A percentile compares a stretch with the other conserved stretches of the same genome.
phyloP scores from a whole-genome alignment of 2,888 invertebrate species.

The Aporophyla nigra region DNA sequence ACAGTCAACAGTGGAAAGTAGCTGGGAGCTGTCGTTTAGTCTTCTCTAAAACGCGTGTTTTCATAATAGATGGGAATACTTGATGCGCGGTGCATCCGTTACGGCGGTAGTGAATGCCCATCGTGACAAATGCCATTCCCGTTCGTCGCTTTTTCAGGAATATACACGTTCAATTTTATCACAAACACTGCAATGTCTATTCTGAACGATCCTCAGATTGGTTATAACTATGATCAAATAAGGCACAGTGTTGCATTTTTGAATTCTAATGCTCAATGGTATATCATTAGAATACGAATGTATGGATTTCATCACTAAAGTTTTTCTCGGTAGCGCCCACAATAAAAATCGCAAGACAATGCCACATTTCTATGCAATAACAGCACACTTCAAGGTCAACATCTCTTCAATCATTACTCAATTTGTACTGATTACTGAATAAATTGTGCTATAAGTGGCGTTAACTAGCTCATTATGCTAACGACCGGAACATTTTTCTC shows the following conservation, averaged over 20 bases:
- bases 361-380: constrained; percentile 38
- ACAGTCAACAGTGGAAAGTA: background rate
- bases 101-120: constrained; percentile 26
- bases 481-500: constrained; percentile 54
- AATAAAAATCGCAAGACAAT: constrained; percentile 41
- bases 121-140: constrained; percentile 26
- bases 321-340: constrained; percentile 50
- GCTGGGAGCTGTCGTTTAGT: background rate
- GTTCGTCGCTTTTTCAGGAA: constrained; percentile 33
- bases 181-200: background rate
- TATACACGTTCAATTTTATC: constrained; percentile 24
- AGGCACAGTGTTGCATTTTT: constrained; percentile 5
- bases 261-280: constrained; percentile 11
- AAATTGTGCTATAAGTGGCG: constrained; percentile 42
- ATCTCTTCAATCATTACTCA: constrained; percentile 42
- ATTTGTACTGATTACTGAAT: constrained; percentile 43
- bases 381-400: constrained; percentile 32
- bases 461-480: constrained; percentile 48
- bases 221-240: constrained; percentile 3
- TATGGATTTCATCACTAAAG: constrained; percentile 27
- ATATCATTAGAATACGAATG: constrained; percentile 38
- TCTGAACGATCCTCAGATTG: constrained; percentile 7
- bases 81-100: constrained; percentile 38
- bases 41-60: constrained; percentile 1
- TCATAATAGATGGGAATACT: constrained; percentile 32